Evolutionary conservation across 2,113 vertebrate genomes (phyloP), one percentile per base, ranked within the genome.

Genomic region (Ceyx margarethae): DNA sequence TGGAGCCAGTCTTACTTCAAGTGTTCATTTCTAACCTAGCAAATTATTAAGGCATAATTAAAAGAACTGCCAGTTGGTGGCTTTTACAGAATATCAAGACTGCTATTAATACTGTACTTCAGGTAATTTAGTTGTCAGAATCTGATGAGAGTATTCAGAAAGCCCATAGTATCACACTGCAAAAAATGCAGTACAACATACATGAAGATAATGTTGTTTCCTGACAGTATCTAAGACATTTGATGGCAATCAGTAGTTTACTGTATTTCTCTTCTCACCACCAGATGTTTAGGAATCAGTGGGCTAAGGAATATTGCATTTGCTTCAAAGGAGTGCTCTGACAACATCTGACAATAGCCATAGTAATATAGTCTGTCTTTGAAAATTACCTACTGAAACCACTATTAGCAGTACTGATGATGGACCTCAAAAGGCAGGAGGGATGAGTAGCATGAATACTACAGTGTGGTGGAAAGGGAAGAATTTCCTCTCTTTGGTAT

Each of bases 361-460:
- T 5, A 31, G 16, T 33, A 40, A 72, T 15, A 50, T 9, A 13
- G 85, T 54, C 64, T 56, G 35, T 23, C 43, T 45, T 51, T 12
- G 21, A 77, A 88, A 79, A 80, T 16, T 50, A 21, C 0, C 0
- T 10, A 22, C 42, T 73, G 50, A 51, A 71, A 33, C 8, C 13
- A 18, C 28, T 13, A 25, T 11, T 40, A 72, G 11, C 26, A 50
- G 40, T 48, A 22, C 35, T 6, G 48, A 58, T 29, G 42, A 57
- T 0, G 2, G 48, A n/a, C 2, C 0, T 57, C 0, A 0, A 81
- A 75, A 68, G 33, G 58, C 58, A 79, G 68, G 15, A 86, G 8
- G 28, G 17, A 64, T 28, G 29, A 80, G 14, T 25, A 88, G 43
- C 40, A 31, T 13, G 6, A 87, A 7, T 14, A 86, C 33, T 15